These are phyloP conservation scores for Sebastes oblongus DNA, from an alignment of 2,797 vertebrate species.

Conservation along the genomic window DNA sequence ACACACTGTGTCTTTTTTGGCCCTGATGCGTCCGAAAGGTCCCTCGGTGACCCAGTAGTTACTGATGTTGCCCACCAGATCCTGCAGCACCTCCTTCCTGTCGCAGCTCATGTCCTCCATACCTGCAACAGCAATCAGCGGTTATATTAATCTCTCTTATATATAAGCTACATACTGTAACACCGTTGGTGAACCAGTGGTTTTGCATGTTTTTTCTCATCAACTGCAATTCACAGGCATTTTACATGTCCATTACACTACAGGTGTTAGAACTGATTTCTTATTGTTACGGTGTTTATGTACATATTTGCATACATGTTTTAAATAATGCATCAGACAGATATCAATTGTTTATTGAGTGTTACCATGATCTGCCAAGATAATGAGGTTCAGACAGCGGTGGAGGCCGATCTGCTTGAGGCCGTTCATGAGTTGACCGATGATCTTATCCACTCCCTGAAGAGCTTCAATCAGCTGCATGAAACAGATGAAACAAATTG, in stretches of 20 bases:
- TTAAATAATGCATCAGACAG: background rate
- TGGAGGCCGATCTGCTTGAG: constrained; percentile 91
- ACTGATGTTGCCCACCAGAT: constrained; percentile 64
- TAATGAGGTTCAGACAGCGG: constrained; percentile 91
- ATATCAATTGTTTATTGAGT: no score
- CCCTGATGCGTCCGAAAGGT: constrained; percentile 76
- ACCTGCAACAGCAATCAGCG: constrained; percentile 52
- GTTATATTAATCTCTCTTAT: background rate
- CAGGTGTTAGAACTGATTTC: no score
- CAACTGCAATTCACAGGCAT: no score
- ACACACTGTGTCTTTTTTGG: constrained; percentile 53
- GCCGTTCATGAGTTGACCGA: constrained; percentile 95
- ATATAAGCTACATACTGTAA: no score
- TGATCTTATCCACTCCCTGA: constrained; percentile 88
- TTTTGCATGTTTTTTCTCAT: no score
- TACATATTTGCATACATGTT: background rate
- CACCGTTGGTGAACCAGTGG: no score
- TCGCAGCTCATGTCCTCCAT: constrained; percentile 82
- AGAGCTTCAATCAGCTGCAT: constrained; percentile 86
- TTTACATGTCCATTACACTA: no score
- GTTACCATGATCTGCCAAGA: constrained; percentile 95
- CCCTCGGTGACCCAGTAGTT: constrained; percentile 70
- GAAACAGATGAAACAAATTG: background rate
- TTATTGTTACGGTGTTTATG: no score
- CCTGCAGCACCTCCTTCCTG: constrained; percentile 75